Evolutionary conservation across 2,888 invertebrate genomes (phyloP).

Genomic region (Eurytoma californica): DNA sequence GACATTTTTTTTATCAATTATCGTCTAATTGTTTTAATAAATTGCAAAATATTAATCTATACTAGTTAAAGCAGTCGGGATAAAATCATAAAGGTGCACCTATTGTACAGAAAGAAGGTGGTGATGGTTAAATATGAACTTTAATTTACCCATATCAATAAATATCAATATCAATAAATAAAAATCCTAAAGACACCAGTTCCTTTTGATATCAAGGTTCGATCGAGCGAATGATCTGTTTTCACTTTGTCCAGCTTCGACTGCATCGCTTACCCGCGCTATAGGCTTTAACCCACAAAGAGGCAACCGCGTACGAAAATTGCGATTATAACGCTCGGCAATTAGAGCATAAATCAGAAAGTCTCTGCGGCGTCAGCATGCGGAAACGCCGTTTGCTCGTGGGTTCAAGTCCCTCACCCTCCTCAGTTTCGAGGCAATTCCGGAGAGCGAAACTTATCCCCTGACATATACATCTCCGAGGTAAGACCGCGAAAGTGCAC

Average conservation of each 20-base stretch:
- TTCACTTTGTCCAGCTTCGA: constrained; percentile 12
- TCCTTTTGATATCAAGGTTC: not conserved
- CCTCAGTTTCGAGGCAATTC: constrained; percentile 39
- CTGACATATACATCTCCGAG: constrained; percentile 6
- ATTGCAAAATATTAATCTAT: too few relatives aligned
- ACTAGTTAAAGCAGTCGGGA: too few relatives aligned
- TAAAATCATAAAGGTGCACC: too few relatives aligned
- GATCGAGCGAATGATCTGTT: constrained; percentile 30
- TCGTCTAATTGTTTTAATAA: too few relatives aligned
- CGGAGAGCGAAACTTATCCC: constrained; percentile 37
- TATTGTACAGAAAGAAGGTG: too few relatives aligned
- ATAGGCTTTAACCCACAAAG: not conserved
- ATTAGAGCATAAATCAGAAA: constrained; percentile 51
- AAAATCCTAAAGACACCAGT: too few relatives aligned
- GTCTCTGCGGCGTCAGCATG: constrained; percentile 39
- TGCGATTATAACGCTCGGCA: constrained; percentile 35
- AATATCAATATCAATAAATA: too few relatives aligned
- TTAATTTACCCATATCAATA: too few relatives aligned
- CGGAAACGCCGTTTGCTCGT: not conserved
- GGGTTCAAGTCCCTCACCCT: constrained; percentile 11
- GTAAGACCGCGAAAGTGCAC: constrained; percentile 48
- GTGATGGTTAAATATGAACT: too few relatives aligned
- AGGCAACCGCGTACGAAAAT: constrained; percentile 17
- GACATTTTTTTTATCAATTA: too few relatives aligned
- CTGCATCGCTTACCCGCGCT: not conserved